These are phyloP conservation scores for Falco rusticolus DNA, from an alignment of 2,797 vertebrate species.

Conservation along the genomic window DNA sequence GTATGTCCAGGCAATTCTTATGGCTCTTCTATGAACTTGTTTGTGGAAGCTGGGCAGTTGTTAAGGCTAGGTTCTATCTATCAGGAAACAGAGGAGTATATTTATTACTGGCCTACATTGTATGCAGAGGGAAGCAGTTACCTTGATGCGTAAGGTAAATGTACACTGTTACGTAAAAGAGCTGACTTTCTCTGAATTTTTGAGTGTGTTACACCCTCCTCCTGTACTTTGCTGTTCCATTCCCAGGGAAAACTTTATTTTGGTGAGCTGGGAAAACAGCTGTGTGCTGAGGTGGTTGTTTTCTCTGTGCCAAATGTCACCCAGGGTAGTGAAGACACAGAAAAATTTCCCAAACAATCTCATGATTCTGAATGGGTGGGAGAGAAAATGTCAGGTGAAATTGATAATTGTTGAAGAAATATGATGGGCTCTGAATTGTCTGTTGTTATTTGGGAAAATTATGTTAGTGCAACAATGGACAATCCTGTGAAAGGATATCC, in stretches of 20 bases:
- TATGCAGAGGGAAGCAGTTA: neutral
- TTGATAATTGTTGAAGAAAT: neutral
- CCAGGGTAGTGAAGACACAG: neutral
- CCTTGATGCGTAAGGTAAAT: neutral
- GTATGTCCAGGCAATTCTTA: slow-evolving; percentile 18
- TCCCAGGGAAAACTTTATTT: neutral
- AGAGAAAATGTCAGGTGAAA: neutral
- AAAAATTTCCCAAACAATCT: neutral
- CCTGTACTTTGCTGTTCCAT: rapidly evolving
- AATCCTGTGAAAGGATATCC: neutral
- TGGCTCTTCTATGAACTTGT: neutral
- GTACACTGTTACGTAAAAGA: neutral
- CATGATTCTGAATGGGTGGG: neutral
- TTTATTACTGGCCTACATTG: rapidly evolving
- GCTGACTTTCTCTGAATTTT: neutral
- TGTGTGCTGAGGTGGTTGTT: rapidly evolving
- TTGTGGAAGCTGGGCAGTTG: neutral
- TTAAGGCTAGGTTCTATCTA: neutral
- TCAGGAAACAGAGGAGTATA: neutral
- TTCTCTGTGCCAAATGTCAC: neutral
- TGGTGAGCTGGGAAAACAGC: neutral
- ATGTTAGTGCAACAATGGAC: neutral
- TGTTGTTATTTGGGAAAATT: neutral
- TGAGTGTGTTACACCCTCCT: neutral
- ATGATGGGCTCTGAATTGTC: neutral